Evolutionary conservation across 2,113 vertebrate species (phyloP).

Genomic region (Bothrops jararaca): DNA sequence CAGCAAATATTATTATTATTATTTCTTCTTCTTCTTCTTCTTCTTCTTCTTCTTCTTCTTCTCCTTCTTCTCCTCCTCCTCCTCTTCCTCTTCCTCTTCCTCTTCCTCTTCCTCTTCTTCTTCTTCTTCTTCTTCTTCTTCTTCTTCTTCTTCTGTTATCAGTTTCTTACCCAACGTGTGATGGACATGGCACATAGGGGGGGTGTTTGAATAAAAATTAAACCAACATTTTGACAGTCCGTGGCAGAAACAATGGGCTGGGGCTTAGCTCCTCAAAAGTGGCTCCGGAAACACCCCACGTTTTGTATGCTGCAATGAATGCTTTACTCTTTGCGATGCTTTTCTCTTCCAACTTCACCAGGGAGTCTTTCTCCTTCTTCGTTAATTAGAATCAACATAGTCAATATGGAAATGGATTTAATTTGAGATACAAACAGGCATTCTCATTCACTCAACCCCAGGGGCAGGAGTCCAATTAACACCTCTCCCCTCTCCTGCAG

Average conservation of each 20-base stretch:
- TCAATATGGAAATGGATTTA: constrained; percentile 1
- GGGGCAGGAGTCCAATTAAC: neutral
- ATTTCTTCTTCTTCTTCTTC: no score
- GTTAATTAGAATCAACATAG: constrained; percentile 24
- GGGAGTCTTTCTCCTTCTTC: neutral
- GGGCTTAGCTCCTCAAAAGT: neutral
- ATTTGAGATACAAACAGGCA: constrained; percentile 18
- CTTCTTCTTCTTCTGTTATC: no score
- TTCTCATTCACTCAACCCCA: neutral
- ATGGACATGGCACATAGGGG: no score
- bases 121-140: no score
- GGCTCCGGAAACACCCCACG: neutral
- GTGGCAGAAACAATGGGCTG: neutral
- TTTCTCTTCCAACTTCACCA: neutral
- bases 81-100: no score
- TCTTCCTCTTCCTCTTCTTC: no score
- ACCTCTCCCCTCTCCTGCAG: neutral
- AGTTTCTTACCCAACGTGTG: neutral
- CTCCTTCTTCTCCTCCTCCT: no score
- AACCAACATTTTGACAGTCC: neutral
- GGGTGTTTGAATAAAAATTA: neutral
- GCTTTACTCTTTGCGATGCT: neutral
- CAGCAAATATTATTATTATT: no score
- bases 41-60: no score
- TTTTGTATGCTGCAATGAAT: neutral